A percentile compares a stretch with the other conserved stretches of the same genome.
phyloP scores from a whole-genome alignment of 2,797 vertebrate genomes.

The Aplochiton taeniatus region DNA sequence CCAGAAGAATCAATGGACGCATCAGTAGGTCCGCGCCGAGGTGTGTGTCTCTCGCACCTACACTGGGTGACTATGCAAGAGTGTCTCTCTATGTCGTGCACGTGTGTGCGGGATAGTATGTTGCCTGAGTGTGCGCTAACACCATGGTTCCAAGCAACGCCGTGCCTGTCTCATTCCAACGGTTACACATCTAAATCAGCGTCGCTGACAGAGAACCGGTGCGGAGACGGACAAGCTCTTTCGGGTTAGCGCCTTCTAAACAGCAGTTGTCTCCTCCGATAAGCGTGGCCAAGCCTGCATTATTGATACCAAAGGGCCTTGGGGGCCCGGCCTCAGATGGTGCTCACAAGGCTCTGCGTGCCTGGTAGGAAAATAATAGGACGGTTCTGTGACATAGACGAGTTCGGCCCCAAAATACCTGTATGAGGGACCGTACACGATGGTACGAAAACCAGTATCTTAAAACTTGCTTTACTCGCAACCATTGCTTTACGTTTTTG shows the following conservation, averaged over 20 bases:
- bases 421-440: too few species aligned
- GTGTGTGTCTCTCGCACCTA: constrained; percentile 49
- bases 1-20: constrained; percentile 63
- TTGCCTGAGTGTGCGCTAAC: neutral
- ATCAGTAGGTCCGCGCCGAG: constrained; percentile 49
- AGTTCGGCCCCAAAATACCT: too few species aligned
- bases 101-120: neutral
- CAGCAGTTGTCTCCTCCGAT: constrained; percentile 87
- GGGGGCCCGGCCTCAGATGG: constrained; percentile 74
- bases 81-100: neutral
- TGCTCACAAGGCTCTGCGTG: constrained; percentile 51
- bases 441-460: too few species aligned
- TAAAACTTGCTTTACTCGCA: too few species aligned
- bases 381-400: constrained; percentile 10
- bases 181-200: constrained; percentile 82
- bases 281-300: constrained; percentile 84
- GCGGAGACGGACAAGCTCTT: constrained; percentile 63
- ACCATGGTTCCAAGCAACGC: constrained; percentile 38
- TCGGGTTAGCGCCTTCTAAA: constrained; percentile 82
- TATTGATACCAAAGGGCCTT: constrained; percentile 82
- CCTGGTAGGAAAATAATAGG: constrained; percentile 23
- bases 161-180: constrained; percentile 69
- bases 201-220: constrained; percentile 72
- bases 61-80: constrained; percentile 31
- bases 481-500: too few species aligned